phyloP scores from a whole-genome alignment of 2,888 invertebrate genomes.

The Pachycephus smyrnensis region DNA sequence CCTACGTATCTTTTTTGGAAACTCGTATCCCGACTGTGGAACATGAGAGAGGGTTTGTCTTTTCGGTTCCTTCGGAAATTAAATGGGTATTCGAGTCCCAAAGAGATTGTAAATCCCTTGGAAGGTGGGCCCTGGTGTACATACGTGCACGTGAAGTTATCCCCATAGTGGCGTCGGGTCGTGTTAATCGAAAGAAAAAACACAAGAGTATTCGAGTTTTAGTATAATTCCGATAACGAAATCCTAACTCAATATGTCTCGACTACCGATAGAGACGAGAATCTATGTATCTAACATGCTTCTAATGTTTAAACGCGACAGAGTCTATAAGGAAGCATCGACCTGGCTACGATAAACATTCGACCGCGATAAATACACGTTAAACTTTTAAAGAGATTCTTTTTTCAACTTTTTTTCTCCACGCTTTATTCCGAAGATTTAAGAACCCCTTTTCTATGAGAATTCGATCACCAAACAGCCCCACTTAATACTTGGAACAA shows the following conservation, averaged over 20 bases:
- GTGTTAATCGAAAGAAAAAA: not conserved
- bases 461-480: not conserved
- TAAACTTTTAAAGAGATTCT: not conserved
- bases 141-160: not conserved
- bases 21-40: constrained; percentile 35
- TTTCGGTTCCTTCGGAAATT: constrained; percentile 54
- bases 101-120: constrained; percentile 8
- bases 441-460: not conserved
- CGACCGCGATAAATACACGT: not conserved
- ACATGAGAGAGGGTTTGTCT: constrained; percentile 36
- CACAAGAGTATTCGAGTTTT: not conserved
- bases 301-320: not conserved
- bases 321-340: not conserved
- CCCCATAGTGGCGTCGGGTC: not conserved
- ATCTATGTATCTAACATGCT: not conserved
- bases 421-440: not conserved
- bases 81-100: constrained; percentile 32
- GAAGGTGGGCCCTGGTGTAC: not conserved
- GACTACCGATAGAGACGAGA: not conserved
- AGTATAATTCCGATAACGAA: not conserved
- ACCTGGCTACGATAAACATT: not conserved
- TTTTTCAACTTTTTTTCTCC: not conserved
- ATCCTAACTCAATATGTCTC: not conserved
- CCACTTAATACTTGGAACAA: not conserved
- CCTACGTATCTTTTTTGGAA: constrained; percentile 47